Conservation (phyloP, 2,888 invertebrate genomes). For the Patella depressa region DNA sequence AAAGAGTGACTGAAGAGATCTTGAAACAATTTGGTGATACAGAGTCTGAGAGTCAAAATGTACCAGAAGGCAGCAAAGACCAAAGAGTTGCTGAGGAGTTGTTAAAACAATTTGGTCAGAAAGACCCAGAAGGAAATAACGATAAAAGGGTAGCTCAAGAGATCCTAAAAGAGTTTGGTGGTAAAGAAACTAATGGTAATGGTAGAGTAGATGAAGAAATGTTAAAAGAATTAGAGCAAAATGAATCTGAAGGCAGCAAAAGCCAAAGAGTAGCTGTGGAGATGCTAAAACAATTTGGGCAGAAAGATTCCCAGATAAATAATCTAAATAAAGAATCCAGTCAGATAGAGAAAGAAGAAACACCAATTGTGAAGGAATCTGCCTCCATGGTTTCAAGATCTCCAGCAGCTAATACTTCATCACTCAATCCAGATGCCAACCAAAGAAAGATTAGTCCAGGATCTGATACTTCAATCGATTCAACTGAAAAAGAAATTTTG, state of each 20-base stretch:
- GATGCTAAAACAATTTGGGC: conserved; percentile 29
- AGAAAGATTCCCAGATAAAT: conserved; percentile 11
- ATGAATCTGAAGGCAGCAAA: conserved; percentile 1
- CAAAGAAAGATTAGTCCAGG: too few relatives aligned
- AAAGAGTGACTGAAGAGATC: conserved; percentile 23
- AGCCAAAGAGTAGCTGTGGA: conserved; percentile 24
- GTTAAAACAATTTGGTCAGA: conserved; percentile 27
- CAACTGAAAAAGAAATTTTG: not conserved
- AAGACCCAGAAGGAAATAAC: too few relatives aligned
- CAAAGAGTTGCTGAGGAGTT: conserved; percentile 27
- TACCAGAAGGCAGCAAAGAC: conserved; percentile 26
- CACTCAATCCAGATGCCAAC: not conserved
- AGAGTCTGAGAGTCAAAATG: not conserved
- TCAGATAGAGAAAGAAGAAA: not conserved
- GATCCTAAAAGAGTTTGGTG: conserved; percentile 27
- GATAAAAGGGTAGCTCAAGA: conserved; percentile 28
- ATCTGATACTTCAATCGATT: not conserved
- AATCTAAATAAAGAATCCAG: not conserved
- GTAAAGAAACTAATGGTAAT: conserved; percentile 17
- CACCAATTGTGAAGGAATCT: too few relatives aligned
- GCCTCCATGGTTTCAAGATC: not conserved
- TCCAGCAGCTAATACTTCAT: not conserved
- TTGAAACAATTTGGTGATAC: conserved; percentile 22
- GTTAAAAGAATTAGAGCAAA: not conserved
- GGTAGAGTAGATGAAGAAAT: not conserved